Percentiles rank a stretch among this genome's conserved stretches.
phyloP scores from a whole-genome alignment of 2,888 invertebrate genomes.

The Tenthredo livida region DNA sequence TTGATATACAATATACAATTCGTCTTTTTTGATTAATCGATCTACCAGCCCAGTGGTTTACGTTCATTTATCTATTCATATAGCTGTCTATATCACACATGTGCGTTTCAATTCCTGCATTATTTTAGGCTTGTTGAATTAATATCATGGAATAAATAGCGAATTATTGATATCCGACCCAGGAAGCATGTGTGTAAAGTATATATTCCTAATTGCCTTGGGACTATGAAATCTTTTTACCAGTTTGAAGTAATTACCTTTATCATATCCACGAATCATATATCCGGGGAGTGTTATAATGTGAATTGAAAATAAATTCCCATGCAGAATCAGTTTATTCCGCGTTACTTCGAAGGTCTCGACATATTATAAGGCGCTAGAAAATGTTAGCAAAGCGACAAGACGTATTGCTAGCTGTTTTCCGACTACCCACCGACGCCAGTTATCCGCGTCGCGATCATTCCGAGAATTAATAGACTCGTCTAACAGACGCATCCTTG shows the following conservation, averaged over 20 bases:
- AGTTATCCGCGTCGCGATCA: conserved; percentile 62
- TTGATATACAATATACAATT: conserved; percentile 30
- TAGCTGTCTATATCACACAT: not conserved
- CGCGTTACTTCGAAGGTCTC: conserved; percentile 26
- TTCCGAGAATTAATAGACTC: conserved; percentile 66
- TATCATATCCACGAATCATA: conserved; percentile 30
- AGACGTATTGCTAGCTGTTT: conserved; percentile 25
- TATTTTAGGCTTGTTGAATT: not conserved
- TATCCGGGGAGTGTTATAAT: conserved; percentile 21
- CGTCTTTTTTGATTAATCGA: conserved; percentile 34
- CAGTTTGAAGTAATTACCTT: conserved; percentile 19
- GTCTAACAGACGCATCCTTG: conserved; percentile 53
- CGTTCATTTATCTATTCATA: not conserved
- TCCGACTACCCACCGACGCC: conserved; percentile 41
- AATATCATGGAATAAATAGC: not conserved
- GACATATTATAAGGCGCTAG: not conserved
- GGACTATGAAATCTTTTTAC: not conserved
- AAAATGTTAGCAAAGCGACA: conserved; percentile 17
- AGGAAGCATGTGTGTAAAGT: not conserved
- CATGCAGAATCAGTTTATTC: conserved; percentile 27
- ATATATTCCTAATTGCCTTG: not conserved
- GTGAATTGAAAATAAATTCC: conserved; percentile 25
- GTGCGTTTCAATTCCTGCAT: not conserved
- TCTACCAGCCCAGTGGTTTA: not conserved
- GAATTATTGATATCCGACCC: not conserved